Base-by-base conservation (phyloP, 2,113 vertebrate species). In the Esox niger region DNA sequence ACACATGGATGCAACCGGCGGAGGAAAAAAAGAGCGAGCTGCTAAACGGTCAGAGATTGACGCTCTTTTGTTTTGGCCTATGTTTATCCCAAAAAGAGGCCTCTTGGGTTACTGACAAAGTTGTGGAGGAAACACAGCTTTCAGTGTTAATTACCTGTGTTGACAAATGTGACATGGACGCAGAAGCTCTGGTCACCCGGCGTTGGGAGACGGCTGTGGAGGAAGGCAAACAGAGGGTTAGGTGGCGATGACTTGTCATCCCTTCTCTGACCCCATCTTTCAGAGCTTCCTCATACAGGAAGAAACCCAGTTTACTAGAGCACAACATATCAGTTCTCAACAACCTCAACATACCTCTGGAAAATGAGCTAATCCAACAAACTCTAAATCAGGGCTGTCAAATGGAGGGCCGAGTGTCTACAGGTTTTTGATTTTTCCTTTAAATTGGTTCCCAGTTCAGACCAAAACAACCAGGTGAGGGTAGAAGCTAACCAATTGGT, bases 131-230 rank as follows among this genome's bases (percentile, higher is more conserved):
- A 29, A 27, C 6, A 4, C 55, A 57, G 55, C 35, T 15, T 23
- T 66, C 23, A 21, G 9, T 54, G n/a, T 61, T 65, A 23, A 20
- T 76, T 77, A 80, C 78, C 78, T 80, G 61, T 43, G 61, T 23
- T 27, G 61, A 66, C n/a, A 59, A 35, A 25, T 60, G 59, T 31
- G 71, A 69, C 78, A 80, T 80, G 46, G 78, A 66, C 20, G 25
- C 23, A 56, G 15, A 66, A 47, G 55, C 64, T 10, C 11, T 25
- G 54, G 26, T 30, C 26, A 59, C 17, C 27, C 4, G 17, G 17
- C 31, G 7, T 26, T 17, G 47, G n/a, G 10, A 27, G 57, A 17
- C 20, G 15, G 29, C 57, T 31, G 57, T 15, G 20, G 57, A n/a
- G 25, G 54, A 15, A 59, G 47, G 26, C 26, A 57, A 27, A 57